Conservation (phyloP, 1,140 invertebrate species). For the Zaprionus ornatus region DNA sequence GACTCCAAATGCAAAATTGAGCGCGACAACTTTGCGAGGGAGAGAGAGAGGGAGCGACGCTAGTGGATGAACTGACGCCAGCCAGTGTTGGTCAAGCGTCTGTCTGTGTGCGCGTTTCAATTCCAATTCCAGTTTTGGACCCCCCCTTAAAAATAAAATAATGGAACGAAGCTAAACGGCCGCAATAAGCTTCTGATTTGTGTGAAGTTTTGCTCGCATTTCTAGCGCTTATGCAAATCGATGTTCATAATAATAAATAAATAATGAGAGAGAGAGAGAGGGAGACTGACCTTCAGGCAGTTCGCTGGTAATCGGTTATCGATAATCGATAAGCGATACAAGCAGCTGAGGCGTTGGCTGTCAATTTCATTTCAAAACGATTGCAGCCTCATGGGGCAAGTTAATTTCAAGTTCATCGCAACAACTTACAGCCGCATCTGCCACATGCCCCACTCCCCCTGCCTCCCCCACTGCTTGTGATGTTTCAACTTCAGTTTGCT, state of each 20-base stretch:
- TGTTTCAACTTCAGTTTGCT: slow-evolving; percentile 41
- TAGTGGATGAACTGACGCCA: slow-evolving; percentile 27
- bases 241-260: slow-evolving; percentile 74
- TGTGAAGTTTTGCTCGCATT: slow-evolving; percentile 70
- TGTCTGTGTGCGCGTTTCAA: slow-evolving; percentile 6
- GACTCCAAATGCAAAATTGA: slow-evolving; percentile 39
- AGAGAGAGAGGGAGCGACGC: not conserved
- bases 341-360: slow-evolving; percentile 35
- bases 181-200: slow-evolving; percentile 79
- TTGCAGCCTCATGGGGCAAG: slow-evolving; percentile 33
- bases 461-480: not conserved
- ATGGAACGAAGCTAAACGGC: slow-evolving; percentile 68
- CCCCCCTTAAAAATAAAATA: slow-evolving; percentile 53
- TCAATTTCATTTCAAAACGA: slow-evolving; percentile 47
- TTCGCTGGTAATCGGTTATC: not conserved
- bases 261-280: slow-evolving; percentile 56
- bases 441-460: not conserved
- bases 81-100: slow-evolving; percentile 14
- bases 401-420: slow-evolving; percentile 39
- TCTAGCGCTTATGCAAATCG: slow-evolving; percentile 69
- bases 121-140: slow-evolving; percentile 45
- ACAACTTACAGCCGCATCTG: not conserved
- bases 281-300: not conserved
- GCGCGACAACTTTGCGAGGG: not conserved
- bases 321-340: not conserved